Evolutionary conservation across 1,140 invertebrate genomes (phyloP), one percentile per base, ranked within the genome.

Genomic region (Harlomillsia oculata): DNA sequence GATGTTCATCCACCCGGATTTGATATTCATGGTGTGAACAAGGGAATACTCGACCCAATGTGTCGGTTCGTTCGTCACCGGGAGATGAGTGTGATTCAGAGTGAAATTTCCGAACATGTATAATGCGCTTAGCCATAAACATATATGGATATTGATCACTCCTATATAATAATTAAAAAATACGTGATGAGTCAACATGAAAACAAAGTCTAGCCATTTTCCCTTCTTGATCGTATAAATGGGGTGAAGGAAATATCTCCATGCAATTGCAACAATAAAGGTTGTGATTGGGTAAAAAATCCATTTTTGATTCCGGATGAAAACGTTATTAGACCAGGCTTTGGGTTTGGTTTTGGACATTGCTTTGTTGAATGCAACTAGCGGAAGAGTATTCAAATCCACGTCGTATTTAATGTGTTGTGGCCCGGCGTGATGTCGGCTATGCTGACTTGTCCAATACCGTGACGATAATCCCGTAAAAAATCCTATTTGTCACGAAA

Each of bases 11-110:
- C 26, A 51, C 25, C 26, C 21, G 5, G 39, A 41, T 4, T 34
- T 32, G 8, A 59, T 18, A 40, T 59, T 40, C 13, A 48, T 18
- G 4, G 56, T 59, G 41, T 59, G 56, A n/a, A 46, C 11, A 36
- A 59, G 50, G 25, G 49, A n/a, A 25, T 51, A 52, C 25, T 59
- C 56, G n/a, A 34, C 32, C 32, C 32, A 34, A n/a, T 34, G 32
- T n/a, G n/a, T 34, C 32, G 32, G n/a, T n/a, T 34, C 32, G 8
- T 34, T n/a, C 8, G 32, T 34, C n/a, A 34, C 32, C 8, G 32
- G 32, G n/a, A 34, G n/a, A 34, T 34, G 32, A 34, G 32, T 34
- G n/a, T 34, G 32, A 34, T 34, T 34, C 32, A 34, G 32, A 34
- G 32, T 34, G n/a, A 34, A 34, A 34, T 34, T 34, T 34, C 8